Percentiles rank a stretch among this genome's conserved stretches.
Evolutionary conservation across 2,797 vertebrate genomes (phyloP).

Genomic region (Strix occidentalis): DNA sequence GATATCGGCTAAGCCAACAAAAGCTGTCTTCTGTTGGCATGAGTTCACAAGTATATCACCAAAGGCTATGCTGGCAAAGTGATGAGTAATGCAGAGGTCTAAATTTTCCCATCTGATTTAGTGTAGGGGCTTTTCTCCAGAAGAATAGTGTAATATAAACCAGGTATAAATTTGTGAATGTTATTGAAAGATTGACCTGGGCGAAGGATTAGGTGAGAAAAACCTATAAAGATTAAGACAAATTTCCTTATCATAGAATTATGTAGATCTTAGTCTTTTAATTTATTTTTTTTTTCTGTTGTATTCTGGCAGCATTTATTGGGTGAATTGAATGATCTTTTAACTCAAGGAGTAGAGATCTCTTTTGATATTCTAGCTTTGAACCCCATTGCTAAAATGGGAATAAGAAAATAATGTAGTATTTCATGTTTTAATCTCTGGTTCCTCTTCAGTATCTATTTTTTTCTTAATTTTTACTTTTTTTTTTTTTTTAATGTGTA

Average conservation of each 20-base stretch:
- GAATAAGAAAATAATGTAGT: not conserved
- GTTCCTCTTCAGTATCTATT: not conserved
- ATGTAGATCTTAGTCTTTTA: not conserved
- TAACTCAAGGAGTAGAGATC: not conserved
- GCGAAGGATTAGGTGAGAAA: not conserved
- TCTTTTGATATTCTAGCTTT: not conserved
- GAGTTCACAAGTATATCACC: not conserved
- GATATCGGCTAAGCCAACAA: not conserved
- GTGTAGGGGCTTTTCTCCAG: not conserved
- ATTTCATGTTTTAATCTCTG: not conserved
- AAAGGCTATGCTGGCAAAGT: not conserved
- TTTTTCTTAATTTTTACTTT: not conserved
- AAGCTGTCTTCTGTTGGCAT: not conserved
- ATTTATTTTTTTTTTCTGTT: not conserved
- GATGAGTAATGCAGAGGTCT: not conserved
- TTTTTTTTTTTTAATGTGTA: not conserved
- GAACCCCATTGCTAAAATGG: not conserved
- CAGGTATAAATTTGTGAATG: not conserved
- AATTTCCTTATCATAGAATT: not conserved
- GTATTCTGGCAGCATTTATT: not conserved
- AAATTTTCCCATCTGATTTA: not conserved
- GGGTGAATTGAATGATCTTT: not conserved
- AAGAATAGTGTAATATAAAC: not conserved
- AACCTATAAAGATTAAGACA: not conserved
- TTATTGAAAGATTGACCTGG: not conserved